Evolutionary conservation across 2,113 vertebrate species (phyloP).

Genomic region (Coreoperca whiteheadi): DNA sequence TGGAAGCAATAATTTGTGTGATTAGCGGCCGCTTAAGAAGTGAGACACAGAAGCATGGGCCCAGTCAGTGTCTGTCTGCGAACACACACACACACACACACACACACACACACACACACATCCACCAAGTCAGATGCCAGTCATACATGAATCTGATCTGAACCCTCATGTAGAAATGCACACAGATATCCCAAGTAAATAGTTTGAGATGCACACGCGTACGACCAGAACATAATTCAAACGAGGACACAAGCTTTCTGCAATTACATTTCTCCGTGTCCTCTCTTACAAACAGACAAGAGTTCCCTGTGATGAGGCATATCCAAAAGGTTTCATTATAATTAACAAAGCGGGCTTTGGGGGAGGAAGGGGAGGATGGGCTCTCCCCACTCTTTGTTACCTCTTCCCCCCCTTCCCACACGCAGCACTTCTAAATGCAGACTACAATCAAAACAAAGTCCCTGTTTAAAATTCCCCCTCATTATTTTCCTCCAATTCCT

Average conservation of each 20-base stretch:
- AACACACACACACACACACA: conserved; percentile 5
- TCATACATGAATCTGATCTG: neutral
- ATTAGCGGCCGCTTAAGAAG: conserved; percentile 99
- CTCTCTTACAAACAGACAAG: conserved; percentile 78
- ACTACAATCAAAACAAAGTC: conserved; percentile 76
- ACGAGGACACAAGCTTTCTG: neutral
- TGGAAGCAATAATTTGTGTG: conserved; percentile 99
- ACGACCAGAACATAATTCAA: neutral
- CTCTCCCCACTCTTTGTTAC: conserved; percentile 55
- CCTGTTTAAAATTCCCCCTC: conserved; percentile 45
- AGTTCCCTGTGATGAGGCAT: conserved; percentile 78
- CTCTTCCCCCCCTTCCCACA: conserved; percentile 60
- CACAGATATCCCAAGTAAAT: neutral
- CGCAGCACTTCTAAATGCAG: conserved; percentile 82
- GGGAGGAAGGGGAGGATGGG: conserved; percentile 74
- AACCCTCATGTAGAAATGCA: neutral
- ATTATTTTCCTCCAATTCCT: conserved; percentile 69
- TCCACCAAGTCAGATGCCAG: neutral
- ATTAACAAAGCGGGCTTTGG: conserved; percentile 88
- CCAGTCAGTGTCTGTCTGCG: neutral
- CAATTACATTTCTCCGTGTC: neutral
- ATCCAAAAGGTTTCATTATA: conserved; percentile 89
- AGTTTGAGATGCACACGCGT: neutral
- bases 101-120: neutral
- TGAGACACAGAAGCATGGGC: conserved; percentile 85